Conservation (phyloP, 2,888 invertebrate genomes). For the Gryllus longicercus region DNA sequence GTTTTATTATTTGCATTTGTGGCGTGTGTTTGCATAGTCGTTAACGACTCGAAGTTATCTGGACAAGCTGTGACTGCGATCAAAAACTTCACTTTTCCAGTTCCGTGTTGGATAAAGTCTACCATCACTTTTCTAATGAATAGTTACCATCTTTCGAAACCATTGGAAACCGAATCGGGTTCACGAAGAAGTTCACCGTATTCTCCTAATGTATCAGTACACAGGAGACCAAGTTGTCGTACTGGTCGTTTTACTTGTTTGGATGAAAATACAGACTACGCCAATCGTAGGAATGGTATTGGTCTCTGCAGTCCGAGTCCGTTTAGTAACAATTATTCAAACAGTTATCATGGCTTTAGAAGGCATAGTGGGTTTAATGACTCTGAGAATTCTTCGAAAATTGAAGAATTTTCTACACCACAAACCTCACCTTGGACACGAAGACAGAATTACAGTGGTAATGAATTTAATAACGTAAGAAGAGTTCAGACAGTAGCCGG, state of each 20-base stretch:
- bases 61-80: background rate
- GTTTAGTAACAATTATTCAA: background rate
- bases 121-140: background rate
- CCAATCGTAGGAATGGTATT: background rate
- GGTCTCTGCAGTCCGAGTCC: background rate
- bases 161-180: background rate
- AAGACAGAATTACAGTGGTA: background rate
- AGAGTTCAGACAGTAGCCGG: background rate
- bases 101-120: background rate
- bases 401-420: background rate
- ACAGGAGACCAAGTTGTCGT: background rate
- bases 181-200: background rate
- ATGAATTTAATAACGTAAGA: background rate
- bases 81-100: background rate
- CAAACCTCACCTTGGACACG: background rate
- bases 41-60: background rate
- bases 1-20: background rate
- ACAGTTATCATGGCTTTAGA: background rate
- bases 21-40: background rate
- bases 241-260: background rate
- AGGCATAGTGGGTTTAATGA: background rate
- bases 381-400: background rate
- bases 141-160: constrained; percentile 17
- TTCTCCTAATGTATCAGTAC: background rate
- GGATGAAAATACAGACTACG: constrained; percentile 8